Conservation (phyloP, 2,113 vertebrate genomes). For the Zootoca vivipara region DNA sequence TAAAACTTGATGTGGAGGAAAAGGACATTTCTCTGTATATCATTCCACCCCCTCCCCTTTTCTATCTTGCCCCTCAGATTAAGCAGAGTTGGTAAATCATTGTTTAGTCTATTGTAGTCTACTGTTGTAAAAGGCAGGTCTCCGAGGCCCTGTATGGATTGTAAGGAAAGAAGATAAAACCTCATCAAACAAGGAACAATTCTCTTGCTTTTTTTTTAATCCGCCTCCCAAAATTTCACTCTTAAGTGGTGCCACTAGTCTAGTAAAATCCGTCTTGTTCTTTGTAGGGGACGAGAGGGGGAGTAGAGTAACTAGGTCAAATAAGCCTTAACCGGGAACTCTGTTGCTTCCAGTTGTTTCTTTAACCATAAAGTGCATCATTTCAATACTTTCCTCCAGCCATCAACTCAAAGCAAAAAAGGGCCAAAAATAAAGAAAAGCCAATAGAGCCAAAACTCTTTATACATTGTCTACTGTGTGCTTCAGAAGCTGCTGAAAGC, state of each 20-base stretch:
- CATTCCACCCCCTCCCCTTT: conserved; percentile 26
- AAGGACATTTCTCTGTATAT: conserved; percentile 53
- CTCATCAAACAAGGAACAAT: conserved; percentile 49
- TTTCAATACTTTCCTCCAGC: conserved; percentile 45
- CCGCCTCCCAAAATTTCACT: conserved; percentile 20
- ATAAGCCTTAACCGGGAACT: conserved; percentile 33
- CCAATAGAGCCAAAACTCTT: conserved; percentile 42
- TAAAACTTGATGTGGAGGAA: conserved; percentile 40
- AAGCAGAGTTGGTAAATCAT: conserved; percentile 64
- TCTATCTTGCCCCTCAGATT: conserved; percentile 51
- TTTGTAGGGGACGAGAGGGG: background rate
- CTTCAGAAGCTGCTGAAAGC: conserved; percentile 58
- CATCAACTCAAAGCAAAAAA: conserved; percentile 27
- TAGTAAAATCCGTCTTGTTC: conserved; percentile 16
- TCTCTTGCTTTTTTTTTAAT: conserved; percentile 26
- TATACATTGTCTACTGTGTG: conserved; percentile 45
- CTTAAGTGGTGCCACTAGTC: conserved; percentile 15
- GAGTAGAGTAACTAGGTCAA: conserved; percentile 25
- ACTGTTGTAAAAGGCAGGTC: conserved; percentile 56
- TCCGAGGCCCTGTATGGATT: conserved; percentile 35
- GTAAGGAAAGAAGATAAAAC: conserved; percentile 53
- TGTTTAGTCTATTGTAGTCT: conserved; percentile 68
- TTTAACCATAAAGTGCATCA: conserved; percentile 32
- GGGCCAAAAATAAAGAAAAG: conserved; percentile 46
- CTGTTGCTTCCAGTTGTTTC: conserved; percentile 23